Evolutionary conservation across 2,888 invertebrate species (phyloP), one percentile per base, ranked within the genome.

Genomic region (Seira sanloemensis): DNA sequence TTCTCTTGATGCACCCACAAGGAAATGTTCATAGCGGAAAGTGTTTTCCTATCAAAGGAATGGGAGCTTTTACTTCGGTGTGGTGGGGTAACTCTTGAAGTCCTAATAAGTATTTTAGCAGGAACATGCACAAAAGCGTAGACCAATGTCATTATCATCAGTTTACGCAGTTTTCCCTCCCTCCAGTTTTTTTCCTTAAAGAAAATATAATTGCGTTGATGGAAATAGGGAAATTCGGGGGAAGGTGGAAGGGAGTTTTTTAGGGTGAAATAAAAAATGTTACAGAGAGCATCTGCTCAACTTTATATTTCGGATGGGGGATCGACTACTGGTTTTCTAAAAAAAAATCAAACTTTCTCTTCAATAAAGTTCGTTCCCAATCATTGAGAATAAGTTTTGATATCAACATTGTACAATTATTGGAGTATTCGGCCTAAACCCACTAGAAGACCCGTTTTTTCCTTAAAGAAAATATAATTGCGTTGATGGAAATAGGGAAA

Each of bases 191-290:
- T 54, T 37, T 37, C 4, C 21, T 65, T 46, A 37, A 79, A 73
- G 72, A 66, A 67, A 73, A 79, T 73, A 73, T 79, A 73, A 73
- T 73, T 79, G 79, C 66, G 54, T 79, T 73, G 79, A 79, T 72
- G 72, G 67, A 50, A 79, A 79, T 66, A 27, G 65, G 26, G 54
- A 73, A 16, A 37, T 46, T 18, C 1, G 16, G 37, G 37, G 18
- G n/a, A 54, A 77, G 54, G 18, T 25, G 76, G 67, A 67, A 18
- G 21, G 50, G 69, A 25, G 58, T 5, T n/a, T n/a, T n/a, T n/a
- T 50, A 73, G 26, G 24, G 58, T 58, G 72, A 79, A n/a, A 37
- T 37, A 37, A 37, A 12, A 37, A 7, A 12, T 7, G 37, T 12
- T 37, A 7, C 37, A 37, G 12, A 12, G 5, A 79, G 78, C 73